A percentile compares a stretch with the other conserved stretches of the same genome.
Evolutionary conservation across 2,797 vertebrate genomes (phyloP).

Genomic region (Poeciliopsis gracilis): DNA sequence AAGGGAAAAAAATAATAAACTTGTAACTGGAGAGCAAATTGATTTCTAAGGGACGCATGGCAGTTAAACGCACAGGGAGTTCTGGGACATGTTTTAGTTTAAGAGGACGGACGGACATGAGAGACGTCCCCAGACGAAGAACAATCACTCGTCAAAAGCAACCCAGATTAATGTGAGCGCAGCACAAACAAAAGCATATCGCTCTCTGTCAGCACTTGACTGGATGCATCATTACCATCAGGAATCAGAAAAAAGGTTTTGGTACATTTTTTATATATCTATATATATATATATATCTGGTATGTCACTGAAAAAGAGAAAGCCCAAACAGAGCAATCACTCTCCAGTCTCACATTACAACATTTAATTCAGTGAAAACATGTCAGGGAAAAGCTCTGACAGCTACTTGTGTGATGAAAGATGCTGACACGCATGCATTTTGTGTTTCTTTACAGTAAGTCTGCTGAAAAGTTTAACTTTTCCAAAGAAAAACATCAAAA

Average conservation of each 20-base stretch:
- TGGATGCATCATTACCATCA: conserved; percentile 20
- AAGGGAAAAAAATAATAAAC: conserved; percentile 28
- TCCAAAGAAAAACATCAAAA: background rate
- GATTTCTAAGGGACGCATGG: conserved; percentile 18
- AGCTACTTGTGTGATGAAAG: background rate
- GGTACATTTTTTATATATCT: background rate
- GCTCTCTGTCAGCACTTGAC: background rate
- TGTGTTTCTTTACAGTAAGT: background rate
- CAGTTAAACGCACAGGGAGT: background rate
- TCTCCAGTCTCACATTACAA: background rate
- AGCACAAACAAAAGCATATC: conserved; percentile 22
- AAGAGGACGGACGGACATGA: conserved; percentile 12
- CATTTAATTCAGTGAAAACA: conserved; percentile 4
- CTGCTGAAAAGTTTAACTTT: background rate
- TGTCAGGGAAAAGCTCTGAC: background rate
- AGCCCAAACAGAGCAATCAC: conserved; percentile 1
- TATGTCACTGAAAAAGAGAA: background rate
- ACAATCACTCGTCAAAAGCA: background rate
- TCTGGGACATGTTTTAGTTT: conserved; percentile 18
- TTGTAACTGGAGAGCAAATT: conserved; percentile 14
- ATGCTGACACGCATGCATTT: conserved; percentile 10
- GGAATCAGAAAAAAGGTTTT: conserved; percentile 18
- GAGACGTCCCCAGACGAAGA: background rate
- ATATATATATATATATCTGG: too few relatives aligned
- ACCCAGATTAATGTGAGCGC: conserved; percentile 30